Percentiles rank a stretch among this genome's conserved stretches.
Evolutionary conservation across 2,113 vertebrate genomes (phyloP).

Genomic region (Melozone crissalis): DNA sequence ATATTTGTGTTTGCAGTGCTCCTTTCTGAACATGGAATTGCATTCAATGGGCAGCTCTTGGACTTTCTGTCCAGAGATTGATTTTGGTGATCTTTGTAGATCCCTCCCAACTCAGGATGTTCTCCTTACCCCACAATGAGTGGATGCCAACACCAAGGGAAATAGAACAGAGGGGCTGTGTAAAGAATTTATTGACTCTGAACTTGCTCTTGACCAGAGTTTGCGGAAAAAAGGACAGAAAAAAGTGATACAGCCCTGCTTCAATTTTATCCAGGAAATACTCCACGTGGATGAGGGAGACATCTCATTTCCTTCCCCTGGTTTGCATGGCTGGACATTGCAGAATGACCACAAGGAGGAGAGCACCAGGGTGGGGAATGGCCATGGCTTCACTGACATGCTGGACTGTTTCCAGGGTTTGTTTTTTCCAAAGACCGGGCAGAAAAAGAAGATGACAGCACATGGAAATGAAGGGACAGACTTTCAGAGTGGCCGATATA

Average conservation of each 20-base stretch:
- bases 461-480: neutral
- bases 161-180: neutral
- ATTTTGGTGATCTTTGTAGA: neutral
- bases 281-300: neutral
- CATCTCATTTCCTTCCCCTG: neutral
- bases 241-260: neutral
- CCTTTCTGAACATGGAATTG: neutral
- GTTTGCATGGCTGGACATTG: neutral
- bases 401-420: neutral
- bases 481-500: neutral
- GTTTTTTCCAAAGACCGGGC: neutral
- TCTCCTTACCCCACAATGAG: neutral
- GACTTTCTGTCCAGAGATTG: neutral
- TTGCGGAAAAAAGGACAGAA: neutral
- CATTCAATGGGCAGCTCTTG: rapidly evolving
- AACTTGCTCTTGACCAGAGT: neutral
- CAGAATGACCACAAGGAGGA: neutral
- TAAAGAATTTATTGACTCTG: neutral
- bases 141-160: neutral
- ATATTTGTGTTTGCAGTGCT: neutral
- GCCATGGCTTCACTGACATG: neutral
- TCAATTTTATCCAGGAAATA: neutral
- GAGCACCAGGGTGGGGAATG: neutral
- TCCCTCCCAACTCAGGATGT: neutral
- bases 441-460: neutral